Evolutionary conservation across 2,797 vertebrate species (phyloP), one percentile per base, ranked within the genome.

Genomic region (Chelonia mydas): DNA sequence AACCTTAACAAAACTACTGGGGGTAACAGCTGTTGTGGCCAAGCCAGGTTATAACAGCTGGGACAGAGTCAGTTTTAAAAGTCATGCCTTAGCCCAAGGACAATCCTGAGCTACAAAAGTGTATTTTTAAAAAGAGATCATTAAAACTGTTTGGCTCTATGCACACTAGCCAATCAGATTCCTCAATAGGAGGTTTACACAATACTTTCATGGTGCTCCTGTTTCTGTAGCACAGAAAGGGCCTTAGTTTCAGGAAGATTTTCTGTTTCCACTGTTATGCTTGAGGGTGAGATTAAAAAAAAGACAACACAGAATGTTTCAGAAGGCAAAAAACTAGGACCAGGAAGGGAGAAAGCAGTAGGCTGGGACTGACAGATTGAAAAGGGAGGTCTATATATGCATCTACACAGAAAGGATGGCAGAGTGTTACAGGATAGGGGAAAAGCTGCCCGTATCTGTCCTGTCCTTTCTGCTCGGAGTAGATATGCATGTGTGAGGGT

Each of bases 341-440:
- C 68, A 92, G 78, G 74, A 95, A 86, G 74, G 2, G 57, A 61
- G 84, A 91, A 87, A 89, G 72, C 77, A 84, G 65, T 55, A 81
- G 72, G 54, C 76, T 81, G 61, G 76, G 81, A 86, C 2, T 57
- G 91, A 81, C 92, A 90, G 51, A 2, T 15, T 19, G 80, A 27
- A 92, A 54, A 65, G 53, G 80, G 79, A 93, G n/a, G 16, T 59
- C 78, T 68, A 74, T 0, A 1, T 53, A 9, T 16, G 15, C 33
- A 12, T 86, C 55, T 81, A 59, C 68, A 49, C 17, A 0, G 90
- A 83, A 85, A 85, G 53, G 13, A 54, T 50, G 41, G 59, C 84
- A 87, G 72, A 7, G 87, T 41, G 74, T 54, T 93, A 81, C 57
- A 51, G 49, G 0, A 61, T 15, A 95, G 51, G 21, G 53, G 17